phyloP scores from a whole-genome alignment of 2,797 vertebrate genomes.

The Xiphophorus birchmanni region DNA sequence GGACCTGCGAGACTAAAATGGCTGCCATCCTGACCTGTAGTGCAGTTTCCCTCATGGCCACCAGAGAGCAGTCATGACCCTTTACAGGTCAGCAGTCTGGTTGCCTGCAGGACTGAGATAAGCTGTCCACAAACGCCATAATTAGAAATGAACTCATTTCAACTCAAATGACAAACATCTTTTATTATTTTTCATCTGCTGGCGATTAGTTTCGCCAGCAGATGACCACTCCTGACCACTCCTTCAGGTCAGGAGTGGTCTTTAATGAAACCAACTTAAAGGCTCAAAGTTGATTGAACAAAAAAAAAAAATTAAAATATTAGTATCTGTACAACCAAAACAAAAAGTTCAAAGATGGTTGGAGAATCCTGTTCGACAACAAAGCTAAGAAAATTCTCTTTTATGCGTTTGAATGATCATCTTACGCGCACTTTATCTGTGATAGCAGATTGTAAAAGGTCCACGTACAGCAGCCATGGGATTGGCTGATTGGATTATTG shows the following conservation, averaged over 20 bases:
- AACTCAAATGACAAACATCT: not conserved
- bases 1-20: constrained; percentile 66
- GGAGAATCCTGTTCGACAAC: not conserved
- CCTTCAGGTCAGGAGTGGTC: not conserved
- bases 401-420: not conserved
- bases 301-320: not conserved
- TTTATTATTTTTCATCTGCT: not conserved
- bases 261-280: not conserved
- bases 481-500: not conserved
- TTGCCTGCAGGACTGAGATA: not conserved
- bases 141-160: constrained; percentile 8
- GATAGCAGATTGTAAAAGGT: not conserved
- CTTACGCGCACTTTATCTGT: not conserved
- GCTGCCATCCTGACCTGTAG: constrained; percentile 58
- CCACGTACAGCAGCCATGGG: not conserved
- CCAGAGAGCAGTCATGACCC: constrained; percentile 54
- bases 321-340: not conserved
- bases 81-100: constrained; percentile 4
- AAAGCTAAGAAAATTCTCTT: not conserved
- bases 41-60: constrained; percentile 43
- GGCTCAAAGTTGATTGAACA: not conserved
- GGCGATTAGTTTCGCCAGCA: not conserved
- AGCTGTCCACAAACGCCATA: constrained; percentile 1
- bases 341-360: not conserved
- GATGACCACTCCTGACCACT: no score